Evolutionary conservation across 2,797 vertebrate genomes (phyloP), one percentile per base, ranked within the genome.

Genomic region (Momotus momota): DNA sequence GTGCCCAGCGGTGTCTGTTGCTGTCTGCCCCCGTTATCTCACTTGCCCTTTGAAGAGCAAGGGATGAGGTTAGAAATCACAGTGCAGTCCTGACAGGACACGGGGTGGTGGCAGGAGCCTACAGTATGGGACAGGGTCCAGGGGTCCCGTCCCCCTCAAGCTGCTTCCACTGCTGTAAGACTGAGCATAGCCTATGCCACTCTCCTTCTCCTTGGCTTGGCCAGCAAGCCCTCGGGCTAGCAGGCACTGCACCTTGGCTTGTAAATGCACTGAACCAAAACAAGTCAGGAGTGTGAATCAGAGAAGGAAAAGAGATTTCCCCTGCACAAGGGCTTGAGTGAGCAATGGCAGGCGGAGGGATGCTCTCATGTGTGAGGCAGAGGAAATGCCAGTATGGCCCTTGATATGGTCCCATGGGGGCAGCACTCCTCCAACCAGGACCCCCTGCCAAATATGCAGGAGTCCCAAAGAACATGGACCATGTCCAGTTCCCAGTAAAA

Each of bases 361-460:
- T 65, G 41, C 38, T 79, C 6, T 31, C 7, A 2, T 0, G 9
- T 25, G 27, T 49, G 33, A 61, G 67, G 45, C 45, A 57, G 62
- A 4, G 41, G 41, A 46, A 45, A 46, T 41, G n/a, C 25, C n/a
- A 38, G n/a, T 21, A 14, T 12, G 20, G 55, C 43, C 7, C 54
- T 46, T 35, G 43, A 25, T 1, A 2, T 17, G n/a, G 26, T 38
- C 43, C 20, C 72, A 14, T 13, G 4, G 72, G 26, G n/a, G 14
- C 2, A 10, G 43, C 72, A 46, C 15, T 80, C 64, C 41, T 85
- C 62, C 67, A 65, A 2, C 10, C 33, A 75, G 45, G 27, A 48
- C 2, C 11, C 20, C 4, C 33, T 23, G 25, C 17, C 3, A 10
- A 41, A 61, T 2, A 6, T 6, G 2, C 14, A 58, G 60, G 9